A percentile compares a stretch with the other conserved stretches of the same genome.
These are phyloP conservation scores for Cydia fagiglandana DNA, from an alignment of 1,140 invertebrate genomes.

Conservation along the genomic window DNA sequence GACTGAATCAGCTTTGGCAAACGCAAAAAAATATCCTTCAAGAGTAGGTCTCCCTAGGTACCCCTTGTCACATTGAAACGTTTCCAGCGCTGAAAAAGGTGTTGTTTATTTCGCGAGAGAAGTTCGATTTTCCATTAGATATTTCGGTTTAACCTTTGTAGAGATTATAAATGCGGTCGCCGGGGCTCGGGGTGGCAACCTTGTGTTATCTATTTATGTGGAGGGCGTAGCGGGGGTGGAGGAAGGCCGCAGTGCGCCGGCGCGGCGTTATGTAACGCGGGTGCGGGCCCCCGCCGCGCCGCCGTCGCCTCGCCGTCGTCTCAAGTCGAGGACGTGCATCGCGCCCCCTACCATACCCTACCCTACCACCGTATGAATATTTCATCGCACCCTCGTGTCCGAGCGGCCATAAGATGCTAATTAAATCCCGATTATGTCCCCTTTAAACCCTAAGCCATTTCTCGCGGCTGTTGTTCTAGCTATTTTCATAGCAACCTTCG, in stretches of 20 bases:
- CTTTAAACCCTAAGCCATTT: conserved; percentile 32
- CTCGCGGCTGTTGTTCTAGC: conserved; percentile 40
- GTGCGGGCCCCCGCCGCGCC: conserved; percentile 46
- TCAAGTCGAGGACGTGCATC: conserved; percentile 36
- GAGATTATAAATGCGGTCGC: conserved; percentile 75
- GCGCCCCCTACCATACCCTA: conserved; percentile 38
- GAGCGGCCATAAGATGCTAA: conserved; percentile 35
- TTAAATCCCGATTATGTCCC: conserved; percentile 37
- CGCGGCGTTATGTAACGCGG: conserved; percentile 68
- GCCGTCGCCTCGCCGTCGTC: conserved; percentile 35
- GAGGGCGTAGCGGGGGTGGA: conserved; percentile 53
- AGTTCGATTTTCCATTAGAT: conserved; percentile 70
- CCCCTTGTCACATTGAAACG: conserved; percentile 14
- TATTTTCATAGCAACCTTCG: conserved; percentile 64
- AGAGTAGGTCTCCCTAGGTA: not conserved
- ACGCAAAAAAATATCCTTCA: not conserved
- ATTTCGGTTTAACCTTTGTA: conserved; percentile 76
- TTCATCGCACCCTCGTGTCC: conserved; percentile 43
- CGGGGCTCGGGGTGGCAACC: conserved; percentile 71
- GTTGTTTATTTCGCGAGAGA: conserved; percentile 50
- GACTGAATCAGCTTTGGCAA: not conserved
- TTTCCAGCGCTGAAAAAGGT: conserved; percentile 35
- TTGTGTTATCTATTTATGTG: conserved; percentile 78
- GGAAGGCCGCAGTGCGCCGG: conserved; percentile 64
- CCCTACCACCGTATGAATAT: conserved; percentile 52